These are phyloP conservation scores for Apodemia hepburni DNA, from an alignment of 2,888 invertebrate species.

Conservation along the genomic window DNA sequence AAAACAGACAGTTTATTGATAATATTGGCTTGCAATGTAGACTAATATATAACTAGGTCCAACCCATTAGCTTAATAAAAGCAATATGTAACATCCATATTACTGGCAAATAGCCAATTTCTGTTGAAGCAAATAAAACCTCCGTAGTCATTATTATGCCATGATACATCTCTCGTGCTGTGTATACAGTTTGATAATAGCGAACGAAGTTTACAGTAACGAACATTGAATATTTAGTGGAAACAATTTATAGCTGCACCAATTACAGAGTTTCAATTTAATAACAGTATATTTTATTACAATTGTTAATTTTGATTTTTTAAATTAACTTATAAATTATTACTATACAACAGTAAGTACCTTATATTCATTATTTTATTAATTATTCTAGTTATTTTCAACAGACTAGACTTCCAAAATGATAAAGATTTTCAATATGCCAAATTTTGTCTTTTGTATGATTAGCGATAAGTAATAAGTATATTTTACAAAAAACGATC, in stretches of 20 bases:
- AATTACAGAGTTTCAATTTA: neutral
- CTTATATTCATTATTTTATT: no score
- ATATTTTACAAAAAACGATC: no score
- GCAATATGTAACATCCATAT: constrained; percentile 15
- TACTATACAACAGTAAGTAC: no score
- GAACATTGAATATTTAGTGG: constrained; percentile 2
- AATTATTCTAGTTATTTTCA: no score
- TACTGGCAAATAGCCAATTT: constrained; percentile 14
- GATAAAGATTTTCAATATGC: no score
- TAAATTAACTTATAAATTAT: no score
- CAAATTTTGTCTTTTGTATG: no score
- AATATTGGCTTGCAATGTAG: constrained; percentile 7
- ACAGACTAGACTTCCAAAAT: no score
- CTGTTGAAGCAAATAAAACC: constrained; percentile 15
- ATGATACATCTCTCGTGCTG: constrained; percentile 12
- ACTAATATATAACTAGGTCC: constrained; percentile 11
- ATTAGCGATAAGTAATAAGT: no score
- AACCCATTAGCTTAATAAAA: constrained; percentile 15
- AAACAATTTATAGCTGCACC: constrained; percentile 4
- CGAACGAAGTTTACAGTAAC: constrained; percentile 11
- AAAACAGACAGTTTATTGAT: neutral
- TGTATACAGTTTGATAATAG: constrained; percentile 12
- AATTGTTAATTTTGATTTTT: no score
- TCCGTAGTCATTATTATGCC: constrained; percentile 12
- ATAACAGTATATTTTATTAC: neutral